Evolutionary conservation across 53 echinoderm and acorn worm species (phyloP), one percentile per base, ranked within the genome.

Genomic region (Echinarachnius parma): DNA sequence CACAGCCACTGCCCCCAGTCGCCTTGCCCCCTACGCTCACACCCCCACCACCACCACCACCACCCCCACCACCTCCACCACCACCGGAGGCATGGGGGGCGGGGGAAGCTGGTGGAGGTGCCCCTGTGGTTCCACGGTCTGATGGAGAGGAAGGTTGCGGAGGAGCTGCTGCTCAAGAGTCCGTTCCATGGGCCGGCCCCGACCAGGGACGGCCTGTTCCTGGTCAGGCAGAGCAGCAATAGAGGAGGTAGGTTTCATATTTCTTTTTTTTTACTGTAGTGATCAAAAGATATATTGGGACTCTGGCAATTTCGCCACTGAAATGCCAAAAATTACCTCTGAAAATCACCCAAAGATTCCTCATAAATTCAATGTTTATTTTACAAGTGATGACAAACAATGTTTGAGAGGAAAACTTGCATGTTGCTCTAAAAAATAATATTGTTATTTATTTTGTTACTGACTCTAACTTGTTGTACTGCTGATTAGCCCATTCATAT

Each of bases 91-190:
- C 25, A 35, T 16, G 36, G 57, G 55, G 70, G 74, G 57, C 55
- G 74, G 37, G 74, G 74, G 18, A 72, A 72, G 30, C 74, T 72
- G 57, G 74, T 72, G 55, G 74, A 70, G 54, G 74, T 86, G 11
- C 95, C 95, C 42, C 79, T 81, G 20, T 95, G 95, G 95, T 95
- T 95, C 42, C 95, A 95, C 57, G 95, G 95, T 56, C 72, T 95
- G 30, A 63, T 91, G 31, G 91, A 70, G 24, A 60, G 95, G 25
- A 84, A 81, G 34, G 94, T 89, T 46, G 90, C 94, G 1, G 94
- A 94, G 76, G 94, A 90, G 39, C 58, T 94, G 35, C 77, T 94
- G 4, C 61, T 90, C 11, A 90, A 90, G 76, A 86, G 84, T 50
- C 87, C 94, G 2, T 69, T 74, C 32, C 30, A 79, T 20, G 79